Percentiles rank a stretch among this genome's conserved stretches.
Conservation (phyloP, 2,113 vertebrate genomes). For the Lates calcarifer region DNA sequence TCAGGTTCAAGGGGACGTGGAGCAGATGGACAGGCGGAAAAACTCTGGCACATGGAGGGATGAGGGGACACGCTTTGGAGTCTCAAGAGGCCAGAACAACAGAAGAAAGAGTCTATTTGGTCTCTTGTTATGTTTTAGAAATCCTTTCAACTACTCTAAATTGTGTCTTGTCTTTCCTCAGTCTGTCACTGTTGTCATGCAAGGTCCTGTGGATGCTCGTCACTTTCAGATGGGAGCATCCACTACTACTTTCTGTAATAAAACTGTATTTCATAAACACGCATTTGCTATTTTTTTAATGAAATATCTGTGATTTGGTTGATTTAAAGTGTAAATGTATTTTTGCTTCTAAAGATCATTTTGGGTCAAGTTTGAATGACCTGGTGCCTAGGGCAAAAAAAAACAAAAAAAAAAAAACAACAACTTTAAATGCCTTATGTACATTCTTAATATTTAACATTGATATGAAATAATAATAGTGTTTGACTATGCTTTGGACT, state of each 20-base stretch:
- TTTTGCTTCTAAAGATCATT: background rate
- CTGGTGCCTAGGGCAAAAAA: background rate
- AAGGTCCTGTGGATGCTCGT: background rate
- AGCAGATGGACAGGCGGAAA: slow-evolving; percentile 57
- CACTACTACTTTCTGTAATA: background rate
- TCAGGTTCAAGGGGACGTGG: slow-evolving; percentile 64
- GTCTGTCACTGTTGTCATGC: slow-evolving; percentile 5
- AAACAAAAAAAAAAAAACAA: too few species aligned
- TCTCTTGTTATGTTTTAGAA: slow-evolving; percentile 54
- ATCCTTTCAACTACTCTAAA: slow-evolving; percentile 55
- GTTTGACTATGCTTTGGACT: background rate
- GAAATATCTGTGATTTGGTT: background rate
- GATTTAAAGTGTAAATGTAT: background rate
- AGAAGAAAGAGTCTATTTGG: slow-evolving; percentile 47
- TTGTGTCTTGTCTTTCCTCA: slow-evolving; percentile 26
- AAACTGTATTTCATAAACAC: background rate
- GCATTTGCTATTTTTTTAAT: background rate
- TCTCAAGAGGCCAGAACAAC: slow-evolving; percentile 57
- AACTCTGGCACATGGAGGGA: slow-evolving; percentile 41
- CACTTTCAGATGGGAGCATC: background rate
- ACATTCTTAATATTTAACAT: too few species aligned
- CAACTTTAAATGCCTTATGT: background rate
- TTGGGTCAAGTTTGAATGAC: background rate
- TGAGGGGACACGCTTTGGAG: slow-evolving; percentile 51
- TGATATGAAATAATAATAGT: background rate